Base-by-base conservation (phyloP, 2,888 invertebrate genomes). In the Bedellia somnulentella region DNA sequence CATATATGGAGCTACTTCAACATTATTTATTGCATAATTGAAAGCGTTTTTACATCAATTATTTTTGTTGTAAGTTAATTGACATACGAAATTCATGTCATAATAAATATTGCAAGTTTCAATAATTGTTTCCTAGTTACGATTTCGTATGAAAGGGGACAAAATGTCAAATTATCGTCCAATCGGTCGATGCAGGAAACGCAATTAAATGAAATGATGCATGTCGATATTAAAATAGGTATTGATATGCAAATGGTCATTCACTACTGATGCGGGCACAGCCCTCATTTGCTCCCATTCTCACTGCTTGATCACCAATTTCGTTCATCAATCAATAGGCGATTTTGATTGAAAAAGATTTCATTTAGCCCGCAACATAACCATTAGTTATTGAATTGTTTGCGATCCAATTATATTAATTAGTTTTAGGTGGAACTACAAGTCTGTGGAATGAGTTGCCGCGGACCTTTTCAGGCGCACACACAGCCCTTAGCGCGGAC, bases 131-230 rank as follows among this genome's bases (percentile, higher is more conserved):
- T n/a, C n/a, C n/a, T n/a, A n/a, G n/a, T n/a, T n/a, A n/a, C n/a
- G n/a, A n/a, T n/a, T n/a, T n/a, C n/a, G n/a, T n/a, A n/a, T n/a
- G n/a, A n/a, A n/a, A 43, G 45, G 41, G 37, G 37, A 38, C 41
- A 33, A 44, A 47, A 47, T 44, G 46, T 43, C 36, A 45, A 40
- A 44, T 46, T 54, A 57, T 50, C 48, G 43, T 40, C 41, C 40
- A 47, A 45, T 42, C 44, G 40, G 39, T 34, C 42, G 47, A 55
- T 57, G 56, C 53, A 62, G 68, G 66, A 66, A 68, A 63, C 62
- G 61, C 58, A 67, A 67, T 70, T 63, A 71, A 61, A 68, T 57
- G 53, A 57, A 73, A 68, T 68, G 71, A 66, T 64, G 67, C 73
- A 57, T 73, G 70, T 61, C 70, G 57, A 64, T 66, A 67, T 64